These are phyloP conservation scores for Metacarcinus magister DNA, from an alignment of 2,888 invertebrate genomes.

Conservation along the genomic window DNA sequence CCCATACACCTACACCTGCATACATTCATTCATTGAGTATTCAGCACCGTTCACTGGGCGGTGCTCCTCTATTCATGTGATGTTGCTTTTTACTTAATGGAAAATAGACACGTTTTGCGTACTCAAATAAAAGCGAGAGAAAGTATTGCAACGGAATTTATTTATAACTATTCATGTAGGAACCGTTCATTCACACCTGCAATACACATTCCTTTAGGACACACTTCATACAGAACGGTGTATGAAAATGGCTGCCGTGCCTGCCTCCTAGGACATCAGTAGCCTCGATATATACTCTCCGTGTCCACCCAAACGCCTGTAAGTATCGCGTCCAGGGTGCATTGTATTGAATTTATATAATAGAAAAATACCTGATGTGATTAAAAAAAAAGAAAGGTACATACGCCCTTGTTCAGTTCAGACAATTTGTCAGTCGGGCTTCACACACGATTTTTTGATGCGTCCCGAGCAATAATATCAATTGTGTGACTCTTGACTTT, in stretches of 20 bases:
- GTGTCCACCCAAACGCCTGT: not conserved
- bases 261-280: not conserved
- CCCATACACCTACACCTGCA: conserved; percentile 58
- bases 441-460: not conserved
- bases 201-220: not conserved
- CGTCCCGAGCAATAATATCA: not conserved
- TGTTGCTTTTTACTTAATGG: not conserved
- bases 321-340: not conserved
- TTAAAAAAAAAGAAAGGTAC: not conserved
- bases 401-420: not conserved
- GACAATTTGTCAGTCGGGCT: not conserved
- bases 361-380: not conserved
- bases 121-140: not conserved
- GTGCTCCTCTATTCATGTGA: not conserved
- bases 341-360: conserved; percentile 44
- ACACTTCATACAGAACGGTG: not conserved
- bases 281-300: not conserved
- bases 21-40: not conserved
- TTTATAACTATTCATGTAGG: not conserved
- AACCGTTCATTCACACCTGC: not conserved
- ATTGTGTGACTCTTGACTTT: conserved; percentile 22
- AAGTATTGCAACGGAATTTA: not conserved
- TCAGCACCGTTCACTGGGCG: not conserved
- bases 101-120: not conserved
- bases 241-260: not conserved